phyloP scores from a whole-genome alignment of 2,888 invertebrate genomes.

The Stictocephala bisonia region DNA sequence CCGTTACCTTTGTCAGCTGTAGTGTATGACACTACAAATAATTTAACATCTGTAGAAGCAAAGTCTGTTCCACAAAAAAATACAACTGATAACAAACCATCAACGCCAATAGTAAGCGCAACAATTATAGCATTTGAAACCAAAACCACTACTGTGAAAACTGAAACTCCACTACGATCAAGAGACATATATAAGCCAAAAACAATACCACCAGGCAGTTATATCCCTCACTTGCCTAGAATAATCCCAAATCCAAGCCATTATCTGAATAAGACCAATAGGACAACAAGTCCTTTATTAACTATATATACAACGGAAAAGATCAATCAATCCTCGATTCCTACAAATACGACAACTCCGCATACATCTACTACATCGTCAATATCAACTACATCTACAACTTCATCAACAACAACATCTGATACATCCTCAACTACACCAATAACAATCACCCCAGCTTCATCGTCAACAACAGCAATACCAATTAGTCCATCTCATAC shows the following conservation, averaged over 20 bases:
- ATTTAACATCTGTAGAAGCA: no score
- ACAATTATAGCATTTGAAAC: neutral
- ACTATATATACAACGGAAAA: neutral
- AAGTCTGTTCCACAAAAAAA: neutral
- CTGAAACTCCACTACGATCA: neutral
- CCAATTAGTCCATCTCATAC: neutral
- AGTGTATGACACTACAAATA: no score
- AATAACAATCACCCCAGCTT: neutral
- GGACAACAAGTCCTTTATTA: neutral
- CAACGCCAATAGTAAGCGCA: neutral
- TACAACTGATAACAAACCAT: neutral
- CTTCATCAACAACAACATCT: conserved; percentile 9
- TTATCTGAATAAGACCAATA: neutral
- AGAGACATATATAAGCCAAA: conserved; percentile 1
- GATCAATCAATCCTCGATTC: no score
- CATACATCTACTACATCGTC: neutral
- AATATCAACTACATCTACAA: neutral
- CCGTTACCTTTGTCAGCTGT: no score
- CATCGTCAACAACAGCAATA: neutral
- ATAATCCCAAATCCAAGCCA: neutral
- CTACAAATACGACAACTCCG: neutral
- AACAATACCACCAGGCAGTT: neutral
- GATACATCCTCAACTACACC: conserved; percentile 18
- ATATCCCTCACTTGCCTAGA: neutral
- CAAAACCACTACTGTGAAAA: neutral